A percentile compares a stretch with the other conserved stretches of the same genome.
phyloP scores from a whole-genome alignment of 2,113 vertebrate species.

The Cyanoramphus novaezelandiae region DNA sequence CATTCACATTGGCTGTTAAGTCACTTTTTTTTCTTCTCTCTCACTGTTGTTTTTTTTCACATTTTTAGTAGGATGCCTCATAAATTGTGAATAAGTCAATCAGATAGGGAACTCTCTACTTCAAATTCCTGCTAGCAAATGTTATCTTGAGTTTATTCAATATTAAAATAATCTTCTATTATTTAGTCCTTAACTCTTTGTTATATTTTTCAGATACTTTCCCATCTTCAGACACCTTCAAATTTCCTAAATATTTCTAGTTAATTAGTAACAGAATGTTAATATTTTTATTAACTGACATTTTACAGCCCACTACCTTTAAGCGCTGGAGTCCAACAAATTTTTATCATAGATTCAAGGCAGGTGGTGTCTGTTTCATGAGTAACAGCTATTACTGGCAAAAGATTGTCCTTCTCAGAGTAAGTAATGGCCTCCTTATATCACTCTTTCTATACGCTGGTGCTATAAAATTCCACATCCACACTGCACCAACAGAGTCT shows the following conservation, averaged over 20 bases:
- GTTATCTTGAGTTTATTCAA: background rate
- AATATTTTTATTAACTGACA: constrained; percentile 10
- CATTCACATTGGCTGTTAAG: background rate
- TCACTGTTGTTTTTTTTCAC: background rate
- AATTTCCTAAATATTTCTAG: background rate
- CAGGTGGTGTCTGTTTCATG: constrained; percentile 38
- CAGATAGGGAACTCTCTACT: background rate
- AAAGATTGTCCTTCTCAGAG: constrained; percentile 49
- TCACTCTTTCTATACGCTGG: background rate
- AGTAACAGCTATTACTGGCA: constrained; percentile 45
- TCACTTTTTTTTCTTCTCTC: background rate
- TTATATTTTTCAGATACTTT: background rate
- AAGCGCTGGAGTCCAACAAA: background rate
- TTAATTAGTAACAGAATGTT: background rate
- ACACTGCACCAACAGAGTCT: background rate
- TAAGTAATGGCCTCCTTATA: constrained; percentile 50
- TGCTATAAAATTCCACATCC: constrained; percentile 36
- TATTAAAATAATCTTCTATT: background rate
- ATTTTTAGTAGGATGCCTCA: background rate
- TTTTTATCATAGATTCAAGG: constrained; percentile 21
- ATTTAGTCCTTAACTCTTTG: background rate
- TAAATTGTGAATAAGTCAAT: background rate
- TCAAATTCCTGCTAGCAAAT: background rate
- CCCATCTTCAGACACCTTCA: background rate
- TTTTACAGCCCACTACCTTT: background rate